These are phyloP conservation scores for Engystomops pustulosus DNA, from an alignment of 2,113 vertebrate genomes.

Conservation along the genomic window DNA sequence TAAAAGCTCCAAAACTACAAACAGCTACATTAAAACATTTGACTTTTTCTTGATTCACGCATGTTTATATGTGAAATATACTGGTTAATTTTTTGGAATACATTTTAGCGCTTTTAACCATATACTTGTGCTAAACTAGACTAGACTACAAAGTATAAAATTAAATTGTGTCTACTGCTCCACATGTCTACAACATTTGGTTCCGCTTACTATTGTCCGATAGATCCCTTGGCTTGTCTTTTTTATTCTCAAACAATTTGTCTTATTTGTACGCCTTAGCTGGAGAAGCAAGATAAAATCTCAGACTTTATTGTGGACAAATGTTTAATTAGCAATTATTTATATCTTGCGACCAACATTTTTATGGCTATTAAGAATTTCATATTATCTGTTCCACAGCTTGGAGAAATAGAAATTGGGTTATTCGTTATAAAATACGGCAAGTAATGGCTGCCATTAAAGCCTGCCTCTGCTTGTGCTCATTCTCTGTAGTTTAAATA, in stretches of 20 bases:
- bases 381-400: slow-evolving; percentile 4
- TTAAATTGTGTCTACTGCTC: too few species aligned
- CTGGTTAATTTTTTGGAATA: too few species aligned
- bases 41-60: too few species aligned
- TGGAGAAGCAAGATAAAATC: neutral
- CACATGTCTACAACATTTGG: too few species aligned
- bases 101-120: too few species aligned
- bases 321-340: slow-evolving; percentile 46
- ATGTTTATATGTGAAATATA: too few species aligned
- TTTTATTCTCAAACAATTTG: neutral
- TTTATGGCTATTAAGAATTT: slow-evolving; percentile 42
- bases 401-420: slow-evolving; percentile 37
- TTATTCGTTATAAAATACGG: slow-evolving; percentile 24
- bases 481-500: slow-evolving; percentile 31
- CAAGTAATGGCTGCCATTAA: slow-evolving; percentile 25
- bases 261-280: neutral
- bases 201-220: neutral
- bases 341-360: neutral
- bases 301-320: neutral
- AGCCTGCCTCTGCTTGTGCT: neutral
- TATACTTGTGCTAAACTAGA: too few species aligned
- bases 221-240: neutral
- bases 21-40: too few species aligned
- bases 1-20: too few species aligned
- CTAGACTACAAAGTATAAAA: too few species aligned